Evolutionary conservation across 1,140 invertebrate genomes (phyloP), one percentile per base, ranked within the genome.

Genomic region (Rhyzopertha dominica): DNA sequence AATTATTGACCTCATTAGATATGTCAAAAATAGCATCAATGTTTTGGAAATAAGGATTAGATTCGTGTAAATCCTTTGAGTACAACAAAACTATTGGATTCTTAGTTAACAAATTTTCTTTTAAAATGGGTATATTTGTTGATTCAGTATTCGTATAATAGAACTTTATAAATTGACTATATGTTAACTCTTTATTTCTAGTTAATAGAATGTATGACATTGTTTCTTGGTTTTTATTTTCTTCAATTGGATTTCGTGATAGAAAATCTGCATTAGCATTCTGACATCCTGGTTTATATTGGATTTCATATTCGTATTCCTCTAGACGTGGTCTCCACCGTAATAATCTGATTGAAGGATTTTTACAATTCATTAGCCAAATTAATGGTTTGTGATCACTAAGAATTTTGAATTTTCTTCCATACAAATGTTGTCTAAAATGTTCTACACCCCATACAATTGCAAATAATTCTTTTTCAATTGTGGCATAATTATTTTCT

Each of bases 321-420:
- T 70, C 65, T 8, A 76, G 35, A 40, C 59, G 47, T 18, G 74
- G 32, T 26, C 59, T 37, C 72, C 72, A 77, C 29, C 72, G 40
- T 1, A 64, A 54, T 18, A 77, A 43, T 49, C 67, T n/a, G 44
- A 14, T 61, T 63, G 2, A 43, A 56, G 1, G 68, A 65, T 29
- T 76, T 45, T 73, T 76, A 0, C 72, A 42, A 8, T 62, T 66
- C 19, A 67, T 60, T 2, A 78, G 48, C 66, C 69, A 77, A 20
- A 49, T 57, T 13, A 78, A 49, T 0, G 71, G 67, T 49, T 61
- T 59, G 49, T 79, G 70, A 48, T 80, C 75, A 1, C 71, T 78
- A 8, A 69, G 38, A 1, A 79, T 60, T 16, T 51, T 69, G 47
- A 78, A 79, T 32, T 70, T 61, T 23, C 37, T 59, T 12, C 68